A percentile compares a stretch with the other conserved stretches of the same genome.
Conservation (phyloP, 2,888 invertebrate species). For the Terebella lapidaria region DNA sequence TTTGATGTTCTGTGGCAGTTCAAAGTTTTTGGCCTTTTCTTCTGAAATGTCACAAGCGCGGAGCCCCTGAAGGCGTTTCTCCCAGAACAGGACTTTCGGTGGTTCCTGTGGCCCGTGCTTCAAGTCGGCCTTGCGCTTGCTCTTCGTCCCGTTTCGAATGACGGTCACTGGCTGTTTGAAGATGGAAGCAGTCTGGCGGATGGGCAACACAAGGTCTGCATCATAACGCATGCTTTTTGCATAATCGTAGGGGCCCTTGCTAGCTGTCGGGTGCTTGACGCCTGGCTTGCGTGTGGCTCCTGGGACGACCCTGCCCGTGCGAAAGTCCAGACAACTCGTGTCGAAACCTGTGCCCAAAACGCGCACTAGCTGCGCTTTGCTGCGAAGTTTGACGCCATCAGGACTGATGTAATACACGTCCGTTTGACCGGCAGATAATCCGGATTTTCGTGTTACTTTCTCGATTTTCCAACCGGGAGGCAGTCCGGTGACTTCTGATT, state of each 20-base stretch:
- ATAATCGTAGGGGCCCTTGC: conserved; percentile 4
- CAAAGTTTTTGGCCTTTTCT: conserved; percentile 74
- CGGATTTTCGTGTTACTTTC: too few species aligned
- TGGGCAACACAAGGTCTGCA: conserved; percentile 86
- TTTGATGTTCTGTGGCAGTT: conserved; percentile 67
- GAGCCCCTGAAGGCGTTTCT: conserved; percentile 66
- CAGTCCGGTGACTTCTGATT: too few species aligned
- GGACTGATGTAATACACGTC: conserved; percentile 59
- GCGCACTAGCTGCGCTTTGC: conserved; percentile 74
- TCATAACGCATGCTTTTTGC: conserved; percentile 57
- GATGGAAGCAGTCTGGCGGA: conserved; percentile 94
- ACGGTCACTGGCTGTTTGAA: conserved; percentile 98
- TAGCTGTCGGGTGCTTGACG: conserved; percentile 59
- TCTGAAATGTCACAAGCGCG: conserved; percentile 82
- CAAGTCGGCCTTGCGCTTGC: conserved; percentile 79
- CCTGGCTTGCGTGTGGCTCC: conserved; percentile 63
- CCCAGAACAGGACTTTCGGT: conserved; percentile 59
- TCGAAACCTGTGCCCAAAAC: conserved; percentile 74
- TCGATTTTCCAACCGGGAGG: too few species aligned
- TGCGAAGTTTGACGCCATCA: conserved; percentile 75
- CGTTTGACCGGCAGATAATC: too few species aligned
- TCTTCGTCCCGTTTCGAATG: conserved; percentile 78
- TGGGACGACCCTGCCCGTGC: conserved; percentile 66
- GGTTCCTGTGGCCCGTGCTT: conserved; percentile 75
- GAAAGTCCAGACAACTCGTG: conserved; percentile 76